Evolutionary conservation across 2,113 vertebrate genomes (phyloP).

Genomic region (Gyps fulvus): DNA sequence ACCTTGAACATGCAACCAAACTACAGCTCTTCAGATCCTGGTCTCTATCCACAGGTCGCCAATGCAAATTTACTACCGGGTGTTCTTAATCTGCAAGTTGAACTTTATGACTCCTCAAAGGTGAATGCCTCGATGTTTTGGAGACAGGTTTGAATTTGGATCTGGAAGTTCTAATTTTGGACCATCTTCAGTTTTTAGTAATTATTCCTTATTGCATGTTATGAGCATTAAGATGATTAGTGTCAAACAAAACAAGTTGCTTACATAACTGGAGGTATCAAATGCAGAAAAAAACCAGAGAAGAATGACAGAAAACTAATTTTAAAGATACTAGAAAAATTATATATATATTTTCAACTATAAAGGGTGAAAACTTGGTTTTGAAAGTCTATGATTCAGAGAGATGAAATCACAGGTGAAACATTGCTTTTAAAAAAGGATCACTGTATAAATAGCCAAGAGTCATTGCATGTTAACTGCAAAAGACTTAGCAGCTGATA

Average conservation of each 20-base stretch:
- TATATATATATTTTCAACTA: not conserved
- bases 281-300: not conserved
- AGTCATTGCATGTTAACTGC: not conserved
- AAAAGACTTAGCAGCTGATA: conserved; percentile 1
- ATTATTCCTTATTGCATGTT: not conserved
- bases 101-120: not conserved
- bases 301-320: not conserved
- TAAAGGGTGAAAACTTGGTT: not conserved
- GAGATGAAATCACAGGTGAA: not conserved
- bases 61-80: rapidly evolving
- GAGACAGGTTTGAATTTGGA: not conserved
- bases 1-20: not conserved
- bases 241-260: not conserved
- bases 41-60: not conserved
- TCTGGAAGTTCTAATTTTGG: not conserved
- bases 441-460: not conserved
- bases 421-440: not conserved
- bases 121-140: not conserved
- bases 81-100: not conserved
- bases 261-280: not conserved
- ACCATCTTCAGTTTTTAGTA: not conserved
- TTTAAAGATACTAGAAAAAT: not conserved
- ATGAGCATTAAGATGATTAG: not conserved
- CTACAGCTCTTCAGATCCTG: not conserved
- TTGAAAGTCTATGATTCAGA: not conserved